Evolutionary conservation across 2,888 invertebrate genomes (phyloP), one percentile per base, ranked within the genome.

Genomic region (Autographa gamma): DNA sequence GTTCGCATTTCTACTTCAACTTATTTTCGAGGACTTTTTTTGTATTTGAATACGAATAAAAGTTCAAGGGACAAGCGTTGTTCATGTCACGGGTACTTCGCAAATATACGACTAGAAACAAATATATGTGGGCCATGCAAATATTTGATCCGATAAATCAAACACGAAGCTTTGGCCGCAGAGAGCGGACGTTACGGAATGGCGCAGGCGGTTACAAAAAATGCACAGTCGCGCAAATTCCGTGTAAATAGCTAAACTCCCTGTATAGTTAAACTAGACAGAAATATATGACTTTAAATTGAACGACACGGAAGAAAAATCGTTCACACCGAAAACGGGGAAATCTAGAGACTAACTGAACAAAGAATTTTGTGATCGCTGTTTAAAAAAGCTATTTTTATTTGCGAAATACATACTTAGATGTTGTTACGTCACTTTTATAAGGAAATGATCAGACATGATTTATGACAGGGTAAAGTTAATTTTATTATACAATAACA

Each of bases 1-100:
- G 70, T 70, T 67, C 64, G 66, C 64, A 69, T 73, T 76, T 77
- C 72, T 66, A 60, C 65, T 68, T 61, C 52, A 76, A 66, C 19
- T 60, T 65, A 76, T 54, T 71, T 72, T 71, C 63, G 56, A 52
- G 76, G 76, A 77, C 71, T 66, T 79, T 73, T n/a, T 71, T 70
- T 61, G 60, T 63, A 56, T 75, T 75, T 79, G 56, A 63, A 71
- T 63, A 48, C 54, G 71, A 63, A 80, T 66, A 66, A 76, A 25
- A 60, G 43, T 66, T 32, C 74, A 70, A 75, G 66, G 65, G 31
- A 31, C 58, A 66, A 14, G 19, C n/a, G 43, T 66, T 70, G 64
- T 34, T 61, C 61, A 64, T 75, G 76, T 67, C 64, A 64, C 65
- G 59, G 48, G 64, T 41, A 67, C 63, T 62, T 60, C 64, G 63